Evolutionary conservation across 2,797 vertebrate genomes (phyloP).

Genomic region (Lemur catta): DNA sequence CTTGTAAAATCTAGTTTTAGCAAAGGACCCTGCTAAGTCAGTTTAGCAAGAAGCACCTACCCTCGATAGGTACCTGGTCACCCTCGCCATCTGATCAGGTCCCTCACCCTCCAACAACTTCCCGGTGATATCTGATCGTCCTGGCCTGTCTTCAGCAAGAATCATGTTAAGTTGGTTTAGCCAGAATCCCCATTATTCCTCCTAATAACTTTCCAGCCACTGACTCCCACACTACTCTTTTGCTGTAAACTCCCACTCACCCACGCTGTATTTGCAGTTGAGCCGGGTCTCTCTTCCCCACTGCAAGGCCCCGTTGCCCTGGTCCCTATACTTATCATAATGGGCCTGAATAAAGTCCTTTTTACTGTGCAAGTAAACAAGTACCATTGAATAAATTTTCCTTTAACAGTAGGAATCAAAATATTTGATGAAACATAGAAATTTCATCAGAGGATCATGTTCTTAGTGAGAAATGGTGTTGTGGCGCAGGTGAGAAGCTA

Average conservation of each 20-base stretch:
- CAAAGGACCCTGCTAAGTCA: no score
- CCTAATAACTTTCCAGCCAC: neutral
- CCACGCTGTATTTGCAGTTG: fast-evolving
- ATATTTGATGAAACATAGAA: neutral
- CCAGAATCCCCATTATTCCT: no score
- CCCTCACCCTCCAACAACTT: neutral
- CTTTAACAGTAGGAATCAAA: neutral
- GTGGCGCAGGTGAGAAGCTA: neutral
- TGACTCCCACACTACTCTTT: neutral
- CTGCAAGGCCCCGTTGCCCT: neutral
- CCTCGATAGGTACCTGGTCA: no score
- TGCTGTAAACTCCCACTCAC: neutral
- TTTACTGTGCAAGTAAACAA: neutral
- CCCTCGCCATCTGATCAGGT: neutral
- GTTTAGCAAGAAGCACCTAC: no score
- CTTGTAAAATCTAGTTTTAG: no score
- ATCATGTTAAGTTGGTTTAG: neutral
- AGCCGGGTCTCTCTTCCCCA: neutral
- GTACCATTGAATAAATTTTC: no score
- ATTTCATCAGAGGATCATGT: neutral
- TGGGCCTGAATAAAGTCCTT: neutral
- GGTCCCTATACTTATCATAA: neutral
- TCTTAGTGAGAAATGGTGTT: neutral
- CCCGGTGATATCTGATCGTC: neutral
- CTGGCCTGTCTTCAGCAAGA: neutral